Evolutionary conservation across 2,888 invertebrate species (phyloP).

Genomic region (Eustalomyia histrio): DNA sequence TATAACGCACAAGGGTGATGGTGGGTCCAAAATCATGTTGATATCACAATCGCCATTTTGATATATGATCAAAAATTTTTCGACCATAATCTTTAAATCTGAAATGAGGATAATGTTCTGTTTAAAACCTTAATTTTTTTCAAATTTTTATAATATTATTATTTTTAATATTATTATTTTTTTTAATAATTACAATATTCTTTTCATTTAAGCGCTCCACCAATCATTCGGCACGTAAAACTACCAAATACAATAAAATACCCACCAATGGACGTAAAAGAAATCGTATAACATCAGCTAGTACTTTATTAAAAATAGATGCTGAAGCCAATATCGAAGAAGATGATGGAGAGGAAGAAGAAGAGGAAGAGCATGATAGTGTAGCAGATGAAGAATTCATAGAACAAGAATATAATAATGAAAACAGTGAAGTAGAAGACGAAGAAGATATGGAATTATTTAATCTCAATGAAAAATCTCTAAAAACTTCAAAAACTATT

Average conservation of each 20-base stretch:
- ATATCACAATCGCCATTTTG: too few relatives aligned
- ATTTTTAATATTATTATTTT: too few relatives aligned
- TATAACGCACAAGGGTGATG: too few relatives aligned
- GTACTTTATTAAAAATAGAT: slow-evolving; percentile 69
- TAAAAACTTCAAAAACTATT: neutral
- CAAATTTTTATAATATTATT: too few relatives aligned
- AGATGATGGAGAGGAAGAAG: slow-evolving; percentile 67
- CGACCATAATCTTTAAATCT: too few relatives aligned
- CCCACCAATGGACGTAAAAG: slow-evolving; percentile 68
- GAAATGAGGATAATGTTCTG: too few relatives aligned
- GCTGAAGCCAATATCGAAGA: slow-evolving; percentile 69
- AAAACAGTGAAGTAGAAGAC: slow-evolving; percentile 32
- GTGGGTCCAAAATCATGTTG: too few relatives aligned
- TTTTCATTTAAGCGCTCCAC: slow-evolving; percentile 72
- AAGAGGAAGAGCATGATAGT: slow-evolving; percentile 67
- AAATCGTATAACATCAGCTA: slow-evolving; percentile 63
- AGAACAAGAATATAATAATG: slow-evolving; percentile 8
- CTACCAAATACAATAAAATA: slow-evolving; percentile 77
- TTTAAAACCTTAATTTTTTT: too few relatives aligned
- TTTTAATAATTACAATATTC: neutral
- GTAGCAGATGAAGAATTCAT: slow-evolving; percentile 66
- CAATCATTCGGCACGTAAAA: slow-evolving; percentile 72
- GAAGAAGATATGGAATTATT: slow-evolving; percentile 49
- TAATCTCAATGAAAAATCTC: slow-evolving; percentile 19
- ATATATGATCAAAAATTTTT: too few relatives aligned